phyloP scores from a whole-genome alignment of 2,797 vertebrate genomes.

The Spinibarbus caldwelli region DNA sequence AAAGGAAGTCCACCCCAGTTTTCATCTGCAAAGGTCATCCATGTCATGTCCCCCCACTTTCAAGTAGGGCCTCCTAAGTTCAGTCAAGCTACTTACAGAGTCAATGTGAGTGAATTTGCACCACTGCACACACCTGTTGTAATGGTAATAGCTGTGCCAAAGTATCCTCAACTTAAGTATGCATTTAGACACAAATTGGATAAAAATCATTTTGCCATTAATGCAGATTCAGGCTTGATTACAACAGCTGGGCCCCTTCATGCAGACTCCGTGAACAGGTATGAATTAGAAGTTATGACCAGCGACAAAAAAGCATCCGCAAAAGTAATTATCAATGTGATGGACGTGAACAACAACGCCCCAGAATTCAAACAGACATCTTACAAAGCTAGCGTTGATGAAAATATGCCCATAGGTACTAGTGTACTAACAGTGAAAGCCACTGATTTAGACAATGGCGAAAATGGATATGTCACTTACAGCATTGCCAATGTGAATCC shows the following conservation, averaged over 20 bases:
- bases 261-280: slow-evolving; percentile 79
- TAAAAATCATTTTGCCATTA: slow-evolving; percentile 85
- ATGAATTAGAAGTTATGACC: slow-evolving; percentile 90
- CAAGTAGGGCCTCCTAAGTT: slow-evolving; percentile 88
- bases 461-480: slow-evolving; percentile 97
- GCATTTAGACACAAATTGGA: slow-evolving; percentile 84
- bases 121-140: slow-evolving; percentile 91
- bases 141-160: slow-evolving; percentile 88
- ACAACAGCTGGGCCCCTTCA: slow-evolving; percentile 86
- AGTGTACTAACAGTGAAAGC: slow-evolving; percentile 88
- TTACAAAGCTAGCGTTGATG: slow-evolving; percentile 91
- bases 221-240: slow-evolving; percentile 91
- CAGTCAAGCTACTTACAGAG: slow-evolving; percentile 88
- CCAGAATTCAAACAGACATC: slow-evolving; percentile 93
- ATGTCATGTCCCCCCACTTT: slow-evolving; percentile 86
- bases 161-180: slow-evolving; percentile 88
- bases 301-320: slow-evolving; percentile 86
- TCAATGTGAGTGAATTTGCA: slow-evolving; percentile 92
- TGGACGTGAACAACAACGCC: slow-evolving; percentile 90
- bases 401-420: slow-evolving; percentile 88
- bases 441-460: slow-evolving; percentile 88
- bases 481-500: slow-evolving; percentile 89
- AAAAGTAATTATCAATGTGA: slow-evolving; percentile 88
- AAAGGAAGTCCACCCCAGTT: slow-evolving; percentile 93
- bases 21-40: slow-evolving; percentile 91